Evolutionary conservation across 2,888 invertebrate species (phyloP).

Genomic region (Rhopalosiphum nymphaeae): DNA sequence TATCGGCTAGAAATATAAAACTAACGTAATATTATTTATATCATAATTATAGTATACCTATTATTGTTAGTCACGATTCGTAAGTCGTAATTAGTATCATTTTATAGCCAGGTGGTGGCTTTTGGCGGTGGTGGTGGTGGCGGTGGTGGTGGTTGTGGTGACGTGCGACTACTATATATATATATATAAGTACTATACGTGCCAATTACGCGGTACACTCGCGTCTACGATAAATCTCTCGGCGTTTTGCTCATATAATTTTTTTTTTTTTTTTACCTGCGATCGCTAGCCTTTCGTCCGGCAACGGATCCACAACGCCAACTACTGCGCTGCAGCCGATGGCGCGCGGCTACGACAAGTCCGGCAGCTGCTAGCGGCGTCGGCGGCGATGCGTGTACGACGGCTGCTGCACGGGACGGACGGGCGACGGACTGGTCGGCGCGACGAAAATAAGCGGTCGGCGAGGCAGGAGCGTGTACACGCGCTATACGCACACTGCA

Average conservation of each 20-base stretch:
- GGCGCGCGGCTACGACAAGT: neutral
- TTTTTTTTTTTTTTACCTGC: conserved; percentile 13
- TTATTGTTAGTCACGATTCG: neutral
- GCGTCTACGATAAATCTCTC: neutral
- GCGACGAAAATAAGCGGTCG: conserved; percentile 23
- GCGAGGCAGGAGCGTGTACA: neutral
- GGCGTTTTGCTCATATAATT: neutral
- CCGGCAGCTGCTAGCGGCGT: neutral
- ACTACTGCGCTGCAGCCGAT: neutral
- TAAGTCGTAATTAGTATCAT: neutral
- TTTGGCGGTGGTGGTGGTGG: neutral
- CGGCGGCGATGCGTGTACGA: neutral
- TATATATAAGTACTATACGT: neutral
- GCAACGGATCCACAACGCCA: neutral
- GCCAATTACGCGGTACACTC: neutral
- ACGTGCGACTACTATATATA: neutral
- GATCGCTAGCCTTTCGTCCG: conserved; percentile 2
- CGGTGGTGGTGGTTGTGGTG: neutral
- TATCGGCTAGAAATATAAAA: neutral
- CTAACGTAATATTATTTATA: neutral
- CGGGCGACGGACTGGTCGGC: conserved; percentile 4
- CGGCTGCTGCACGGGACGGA: conserved; percentile 23
- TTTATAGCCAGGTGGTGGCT: neutral
- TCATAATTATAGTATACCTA: neutral
- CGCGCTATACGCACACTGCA: conserved; percentile 18